Conservation (phyloP, 2,888 invertebrate genomes). For the Deilephila elpenor region DNA sequence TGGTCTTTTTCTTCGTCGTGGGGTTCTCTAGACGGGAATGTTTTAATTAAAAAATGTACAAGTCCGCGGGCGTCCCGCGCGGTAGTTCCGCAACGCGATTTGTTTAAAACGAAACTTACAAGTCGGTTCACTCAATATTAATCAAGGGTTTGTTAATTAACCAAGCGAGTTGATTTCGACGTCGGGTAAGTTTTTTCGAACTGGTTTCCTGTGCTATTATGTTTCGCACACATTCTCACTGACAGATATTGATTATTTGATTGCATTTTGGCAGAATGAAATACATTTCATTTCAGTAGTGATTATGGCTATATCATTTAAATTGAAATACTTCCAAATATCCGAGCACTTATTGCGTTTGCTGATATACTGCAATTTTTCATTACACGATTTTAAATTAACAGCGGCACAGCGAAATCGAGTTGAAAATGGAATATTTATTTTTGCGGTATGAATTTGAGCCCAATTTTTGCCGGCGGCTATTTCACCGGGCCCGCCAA, state of each 20-base stretch:
- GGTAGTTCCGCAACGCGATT: constrained; percentile 55
- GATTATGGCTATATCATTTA: constrained; percentile 22
- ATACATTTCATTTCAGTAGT: constrained; percentile 20
- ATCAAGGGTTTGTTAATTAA: constrained; percentile 57
- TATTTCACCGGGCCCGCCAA: not conserved
- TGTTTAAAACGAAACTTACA: constrained; percentile 51
- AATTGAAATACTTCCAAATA: constrained; percentile 14
- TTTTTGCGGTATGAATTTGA: not conserved
- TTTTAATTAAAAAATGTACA: constrained; percentile 69
- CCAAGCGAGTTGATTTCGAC: constrained; percentile 38
- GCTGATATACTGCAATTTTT: constrained; percentile 12
- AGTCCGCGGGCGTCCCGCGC: constrained; percentile 48
- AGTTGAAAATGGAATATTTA: constrained; percentile 11
- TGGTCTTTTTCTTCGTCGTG: constrained; percentile 60
- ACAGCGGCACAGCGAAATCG: not conserved
- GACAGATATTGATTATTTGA: constrained; percentile 26
- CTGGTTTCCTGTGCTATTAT: constrained; percentile 13
- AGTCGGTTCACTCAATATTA: constrained; percentile 51
- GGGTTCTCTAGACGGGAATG: constrained; percentile 59
- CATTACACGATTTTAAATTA: constrained; percentile 19
- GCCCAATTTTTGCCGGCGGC: not conserved
- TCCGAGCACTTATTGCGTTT: not conserved
- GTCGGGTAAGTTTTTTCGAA: constrained; percentile 26
- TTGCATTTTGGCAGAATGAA: constrained; percentile 22
- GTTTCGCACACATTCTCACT: constrained; percentile 12